Percentiles rank a stretch among this genome's conserved stretches.
These are phyloP conservation scores for Laothoe populi DNA, from an alignment of 2,888 invertebrate species.

Conservation along the genomic window DNA sequence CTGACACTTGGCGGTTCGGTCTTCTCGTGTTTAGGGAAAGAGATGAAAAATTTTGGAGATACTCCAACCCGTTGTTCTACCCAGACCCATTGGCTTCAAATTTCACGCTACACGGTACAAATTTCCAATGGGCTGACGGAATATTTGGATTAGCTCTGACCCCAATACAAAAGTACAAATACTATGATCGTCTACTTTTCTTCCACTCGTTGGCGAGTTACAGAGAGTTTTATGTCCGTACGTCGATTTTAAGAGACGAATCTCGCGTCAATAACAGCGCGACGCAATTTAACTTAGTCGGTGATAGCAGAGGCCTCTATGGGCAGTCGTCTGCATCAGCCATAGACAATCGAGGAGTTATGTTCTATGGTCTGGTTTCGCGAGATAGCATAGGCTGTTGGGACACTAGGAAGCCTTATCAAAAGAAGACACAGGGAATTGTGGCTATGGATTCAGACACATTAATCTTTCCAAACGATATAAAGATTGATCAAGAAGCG, in stretches of 20 bases:
- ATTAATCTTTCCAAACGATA: slow-evolving; percentile 92
- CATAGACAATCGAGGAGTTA: slow-evolving; percentile 88
- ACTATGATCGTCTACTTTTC: slow-evolving; percentile 87
- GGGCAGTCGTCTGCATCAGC: slow-evolving; percentile 91
- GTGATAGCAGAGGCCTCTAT: slow-evolving; percentile 82
- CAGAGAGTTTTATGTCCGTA: slow-evolving; percentile 90
- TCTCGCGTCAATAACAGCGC: slow-evolving; percentile 60
- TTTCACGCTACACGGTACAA: slow-evolving; percentile 89
- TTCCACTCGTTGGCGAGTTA: slow-evolving; percentile 94
- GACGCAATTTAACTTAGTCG: slow-evolving; percentile 64
- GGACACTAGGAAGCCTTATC: slow-evolving; percentile 90
- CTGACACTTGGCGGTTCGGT: slow-evolving; percentile 89
- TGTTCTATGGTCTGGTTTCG: slow-evolving; percentile 92
- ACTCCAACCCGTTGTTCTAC: slow-evolving; percentile 87
- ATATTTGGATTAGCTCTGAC: slow-evolving; percentile 90
- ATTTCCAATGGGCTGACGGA: slow-evolving; percentile 93
- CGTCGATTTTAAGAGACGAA: slow-evolving; percentile 87
- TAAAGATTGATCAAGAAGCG: slow-evolving; percentile 89
- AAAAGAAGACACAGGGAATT: slow-evolving; percentile 85
- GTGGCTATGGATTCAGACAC: slow-evolving; percentile 86
- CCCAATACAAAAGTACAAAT: slow-evolving; percentile 75
- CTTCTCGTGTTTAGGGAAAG: slow-evolving; percentile 86
- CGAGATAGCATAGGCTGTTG: slow-evolving; percentile 92
- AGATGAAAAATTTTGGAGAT: slow-evolving; percentile 86
- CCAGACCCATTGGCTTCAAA: slow-evolving; percentile 90